These are phyloP conservation scores for Enteromius thamalakanensis DNA, from an alignment of 2,797 vertebrate genomes.

Conservation along the genomic window DNA sequence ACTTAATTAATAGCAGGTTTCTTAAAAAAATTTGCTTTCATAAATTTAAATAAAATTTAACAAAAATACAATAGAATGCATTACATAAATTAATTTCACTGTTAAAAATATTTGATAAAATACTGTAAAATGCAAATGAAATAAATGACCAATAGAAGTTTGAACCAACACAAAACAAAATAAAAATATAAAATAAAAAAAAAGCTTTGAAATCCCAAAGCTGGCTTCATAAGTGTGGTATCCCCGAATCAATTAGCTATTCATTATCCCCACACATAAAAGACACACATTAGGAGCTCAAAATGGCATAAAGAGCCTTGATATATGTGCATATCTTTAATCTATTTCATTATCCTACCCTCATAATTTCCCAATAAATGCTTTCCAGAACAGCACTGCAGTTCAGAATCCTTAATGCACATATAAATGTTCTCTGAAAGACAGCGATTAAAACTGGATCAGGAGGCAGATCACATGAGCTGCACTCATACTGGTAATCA, in stretches of 20 bases:
- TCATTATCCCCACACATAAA: slow-evolving; percentile 31
- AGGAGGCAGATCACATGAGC: background rate
- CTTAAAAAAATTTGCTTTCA: background rate
- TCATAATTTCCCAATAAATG: slow-evolving; percentile 44
- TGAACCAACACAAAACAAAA: background rate
- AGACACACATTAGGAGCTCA: background rate
- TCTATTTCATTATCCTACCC: slow-evolving; percentile 52
- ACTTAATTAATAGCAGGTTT: background rate
- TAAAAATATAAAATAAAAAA: background rate
- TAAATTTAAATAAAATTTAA: background rate
- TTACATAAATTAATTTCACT: background rate
- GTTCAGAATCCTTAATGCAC: slow-evolving; percentile 32
- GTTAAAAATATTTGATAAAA: background rate
- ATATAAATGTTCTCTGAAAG: slow-evolving; percentile 17
- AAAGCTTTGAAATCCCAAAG: slow-evolving; percentile 4
- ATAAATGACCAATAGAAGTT: background rate
- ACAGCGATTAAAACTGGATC: background rate
- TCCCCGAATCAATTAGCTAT: slow-evolving; percentile 46
- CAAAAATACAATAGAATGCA: background rate
- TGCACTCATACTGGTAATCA: background rate
- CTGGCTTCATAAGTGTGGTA: slow-evolving; percentile 39
- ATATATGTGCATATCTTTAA: slow-evolving; percentile 48
- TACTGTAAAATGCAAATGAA: background rate
- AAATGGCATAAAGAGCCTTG: slow-evolving; percentile 13
- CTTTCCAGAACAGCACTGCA: slow-evolving; percentile 23